Evolutionary conservation across 2,113 vertebrate genomes (phyloP).

Genomic region (Limnothrissa miodon): DNA sequence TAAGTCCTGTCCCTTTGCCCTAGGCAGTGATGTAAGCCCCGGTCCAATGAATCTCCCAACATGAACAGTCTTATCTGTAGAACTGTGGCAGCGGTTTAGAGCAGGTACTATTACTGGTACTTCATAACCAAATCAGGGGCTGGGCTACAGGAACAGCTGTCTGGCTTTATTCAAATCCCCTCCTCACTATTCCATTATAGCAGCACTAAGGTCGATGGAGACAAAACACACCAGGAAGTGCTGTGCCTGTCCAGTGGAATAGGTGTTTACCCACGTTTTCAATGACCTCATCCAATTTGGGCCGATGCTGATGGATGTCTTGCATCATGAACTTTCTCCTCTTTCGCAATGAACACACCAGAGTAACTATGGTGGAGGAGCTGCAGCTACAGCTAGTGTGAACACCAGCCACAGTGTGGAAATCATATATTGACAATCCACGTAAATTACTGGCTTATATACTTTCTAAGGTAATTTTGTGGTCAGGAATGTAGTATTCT

Average conservation of each 20-base stretch:
- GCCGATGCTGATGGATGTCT: not conserved
- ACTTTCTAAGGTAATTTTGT: not conserved
- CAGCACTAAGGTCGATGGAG: not conserved
- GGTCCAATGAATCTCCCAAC: not conserved
- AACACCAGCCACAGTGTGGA: not conserved
- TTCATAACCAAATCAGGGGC: not conserved
- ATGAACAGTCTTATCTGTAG: constrained; percentile 3
- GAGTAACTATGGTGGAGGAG: not conserved
- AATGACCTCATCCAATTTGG: not conserved
- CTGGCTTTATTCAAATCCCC: not conserved
- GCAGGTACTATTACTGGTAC: not conserved
- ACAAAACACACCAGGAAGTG: not conserved
- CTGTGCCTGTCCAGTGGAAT: not conserved
- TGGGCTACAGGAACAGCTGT: not conserved
- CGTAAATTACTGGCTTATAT: not conserved
- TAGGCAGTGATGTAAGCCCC: not conserved
- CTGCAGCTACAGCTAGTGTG: not conserved
- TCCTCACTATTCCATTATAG: not conserved
- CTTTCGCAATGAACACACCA: not conserved
- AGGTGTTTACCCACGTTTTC: not conserved
- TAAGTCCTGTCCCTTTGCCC: not conserved
- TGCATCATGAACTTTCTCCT: not conserved
- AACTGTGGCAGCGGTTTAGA: not conserved
- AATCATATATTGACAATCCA: not conserved
- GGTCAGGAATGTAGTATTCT: not conserved